Evolutionary conservation across 2,797 vertebrate genomes (phyloP).

Genomic region (Platyrinchus mystaceus): DNA sequence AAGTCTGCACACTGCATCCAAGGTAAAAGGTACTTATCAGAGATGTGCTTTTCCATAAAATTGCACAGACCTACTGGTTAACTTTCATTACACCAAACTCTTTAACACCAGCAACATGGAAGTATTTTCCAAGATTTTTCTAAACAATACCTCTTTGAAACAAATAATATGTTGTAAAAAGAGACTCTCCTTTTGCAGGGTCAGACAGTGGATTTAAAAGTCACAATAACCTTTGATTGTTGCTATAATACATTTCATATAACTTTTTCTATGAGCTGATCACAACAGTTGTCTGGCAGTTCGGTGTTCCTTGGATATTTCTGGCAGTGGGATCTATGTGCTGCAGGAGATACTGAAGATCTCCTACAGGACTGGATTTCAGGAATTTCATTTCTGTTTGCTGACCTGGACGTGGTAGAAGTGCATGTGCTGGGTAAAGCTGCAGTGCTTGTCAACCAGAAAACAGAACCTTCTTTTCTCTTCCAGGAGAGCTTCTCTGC

Average conservation of each 20-base stretch:
- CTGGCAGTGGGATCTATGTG: background rate
- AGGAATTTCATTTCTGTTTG: background rate
- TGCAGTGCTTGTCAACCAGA: slow-evolving; percentile 96
- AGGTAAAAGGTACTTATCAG: slow-evolving; percentile 2
- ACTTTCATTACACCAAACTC: background rate
- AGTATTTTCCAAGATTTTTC: background rate
- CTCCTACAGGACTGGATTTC: background rate
- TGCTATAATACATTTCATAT: background rate
- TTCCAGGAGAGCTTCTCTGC: slow-evolving; percentile 91
- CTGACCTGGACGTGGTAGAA: slow-evolving; percentile 89
- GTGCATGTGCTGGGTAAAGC: slow-evolving; percentile 84
- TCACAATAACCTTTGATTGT: background rate
- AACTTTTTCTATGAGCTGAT: background rate
- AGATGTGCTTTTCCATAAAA: background rate
- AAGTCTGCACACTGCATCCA: slow-evolving; percentile 86
- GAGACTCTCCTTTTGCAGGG: background rate
- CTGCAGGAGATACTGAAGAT: background rate
- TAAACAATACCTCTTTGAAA: background rate
- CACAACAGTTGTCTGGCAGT: background rate
- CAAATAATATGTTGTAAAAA: background rate
- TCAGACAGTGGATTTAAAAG: background rate
- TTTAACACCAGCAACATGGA: background rate
- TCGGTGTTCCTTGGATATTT: background rate
- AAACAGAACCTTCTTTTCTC: slow-evolving; percentile 97
- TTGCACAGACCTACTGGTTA: background rate